Base-by-base conservation (phyloP, 2,888 invertebrate genomes). In the Drosophila austrosaltans region DNA sequence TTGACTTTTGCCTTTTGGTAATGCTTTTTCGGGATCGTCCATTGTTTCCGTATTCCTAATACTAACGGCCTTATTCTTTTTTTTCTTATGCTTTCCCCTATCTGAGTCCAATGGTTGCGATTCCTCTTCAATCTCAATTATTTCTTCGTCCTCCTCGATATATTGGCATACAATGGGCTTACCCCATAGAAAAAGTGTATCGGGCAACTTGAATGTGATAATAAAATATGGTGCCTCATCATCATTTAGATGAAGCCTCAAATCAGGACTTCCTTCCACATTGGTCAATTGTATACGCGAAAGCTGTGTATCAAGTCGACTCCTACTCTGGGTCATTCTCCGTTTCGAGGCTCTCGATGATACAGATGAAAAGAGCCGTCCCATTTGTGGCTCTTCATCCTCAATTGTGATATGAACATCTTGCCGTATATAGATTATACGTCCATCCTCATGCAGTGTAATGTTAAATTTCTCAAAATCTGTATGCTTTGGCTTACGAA, bases 91-190 rank as follows among this genome's bases (percentile, higher is more conserved):
- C 4, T 56, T 44, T 0, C 5, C 1, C 10, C n/a, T 44, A 0
- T 16, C 36, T 0, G 62, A 36, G 2, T 66, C 66, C 0, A 48
- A 0, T 0, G 56, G 40, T 1, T 3, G 2, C 2, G 22, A 0
- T 0, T 48, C 16, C 7, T 39, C 22, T 3, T 58, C 66, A 0
- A 4, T 0, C 0, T 28, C 40, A 0, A 22, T 22, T 0, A 64
- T 40, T 22, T 79, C 68, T 0, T 72, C 69, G 56, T 90, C 87
- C 44, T 89, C 74, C 4, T 79, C 87, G 12, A 91, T 66, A 39
- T 82, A 91, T 8, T 91, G 88, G 53, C 92, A 91, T 0, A 83
- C 81, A 12, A 85, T 12, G 0, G 92, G 92, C n/a, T 82, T 70
- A 8, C 87, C 85, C 87, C 87, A 92, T 2, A 68, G 64, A 32